Conservation (phyloP, 1,140 invertebrate species). For the Drosophila pseudoananassae region DNA sequence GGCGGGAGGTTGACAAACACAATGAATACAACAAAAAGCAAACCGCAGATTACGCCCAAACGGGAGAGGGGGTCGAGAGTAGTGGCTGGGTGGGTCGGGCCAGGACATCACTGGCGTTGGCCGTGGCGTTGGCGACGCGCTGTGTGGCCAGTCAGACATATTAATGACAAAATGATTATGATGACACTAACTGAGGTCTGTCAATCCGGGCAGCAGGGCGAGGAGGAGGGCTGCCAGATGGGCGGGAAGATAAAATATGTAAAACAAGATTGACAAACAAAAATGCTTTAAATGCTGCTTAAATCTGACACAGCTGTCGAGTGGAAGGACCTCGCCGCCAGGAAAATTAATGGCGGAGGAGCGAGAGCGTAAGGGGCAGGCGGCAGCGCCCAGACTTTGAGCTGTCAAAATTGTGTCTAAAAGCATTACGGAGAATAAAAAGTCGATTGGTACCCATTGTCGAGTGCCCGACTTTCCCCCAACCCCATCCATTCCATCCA, state of each 20-base stretch:
- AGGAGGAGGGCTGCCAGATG: neutral
- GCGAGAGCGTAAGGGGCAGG: constrained; percentile 9
- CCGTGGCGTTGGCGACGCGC: constrained; percentile 31
- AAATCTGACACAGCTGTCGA: constrained; percentile 52
- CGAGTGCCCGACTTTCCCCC: neutral
- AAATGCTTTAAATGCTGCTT: constrained; percentile 60
- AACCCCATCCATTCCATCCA: neutral
- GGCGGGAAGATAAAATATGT: constrained; percentile 29
- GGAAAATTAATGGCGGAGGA: constrained; percentile 45
- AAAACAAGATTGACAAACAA: constrained; percentile 55
- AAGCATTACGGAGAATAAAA: neutral
- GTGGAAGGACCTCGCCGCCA: constrained; percentile 15
- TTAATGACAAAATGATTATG: constrained; percentile 84
- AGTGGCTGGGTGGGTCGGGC: neutral
- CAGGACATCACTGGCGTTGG: constrained; percentile 13
- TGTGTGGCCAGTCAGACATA: constrained; percentile 77
- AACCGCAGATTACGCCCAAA: constrained; percentile 70
- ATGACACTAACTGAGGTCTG: constrained; percentile 72
- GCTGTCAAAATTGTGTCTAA: neutral
- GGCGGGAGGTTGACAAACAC: constrained; percentile 39
- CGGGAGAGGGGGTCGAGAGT: neutral
- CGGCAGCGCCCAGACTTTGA: neutral
- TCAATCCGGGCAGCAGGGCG: constrained; percentile 40
- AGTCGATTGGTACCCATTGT: neutral
- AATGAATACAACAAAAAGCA: constrained; percentile 77